Percentiles rank a stretch among this genome's conserved stretches.
These are phyloP conservation scores for Hydrophis major DNA, from an alignment of 2,797 vertebrate species.

Conservation along the genomic window DNA sequence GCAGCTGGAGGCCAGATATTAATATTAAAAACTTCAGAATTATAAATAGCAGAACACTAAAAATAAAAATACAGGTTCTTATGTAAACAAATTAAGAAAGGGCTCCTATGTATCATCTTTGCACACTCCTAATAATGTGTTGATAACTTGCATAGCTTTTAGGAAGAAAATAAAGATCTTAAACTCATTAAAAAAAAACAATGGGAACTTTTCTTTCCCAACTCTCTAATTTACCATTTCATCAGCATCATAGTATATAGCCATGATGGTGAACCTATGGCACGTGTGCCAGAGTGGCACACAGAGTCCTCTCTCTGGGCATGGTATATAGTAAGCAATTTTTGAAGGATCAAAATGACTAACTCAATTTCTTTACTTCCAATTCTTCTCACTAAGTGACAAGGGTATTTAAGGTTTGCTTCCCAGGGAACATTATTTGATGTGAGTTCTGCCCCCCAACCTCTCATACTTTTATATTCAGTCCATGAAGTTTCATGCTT, in stretches of 20 bases:
- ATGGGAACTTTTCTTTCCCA: background rate
- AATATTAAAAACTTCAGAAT: background rate
- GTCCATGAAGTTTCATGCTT: background rate
- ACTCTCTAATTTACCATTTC: background rate
- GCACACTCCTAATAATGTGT: background rate
- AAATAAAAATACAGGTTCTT: background rate
- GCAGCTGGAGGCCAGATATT: background rate
- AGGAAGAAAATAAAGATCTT: background rate
- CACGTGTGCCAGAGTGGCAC: no score
- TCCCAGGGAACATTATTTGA: background rate
- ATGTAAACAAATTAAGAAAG: background rate
- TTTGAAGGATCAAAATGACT: background rate
- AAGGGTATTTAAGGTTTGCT: background rate
- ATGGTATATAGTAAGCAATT: background rate
- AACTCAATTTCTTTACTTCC: rapidly evolving
- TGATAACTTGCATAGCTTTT: background rate
- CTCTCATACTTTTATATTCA: background rate
- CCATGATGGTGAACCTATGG: no score
- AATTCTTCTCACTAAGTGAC: background rate
- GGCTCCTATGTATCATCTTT: background rate
- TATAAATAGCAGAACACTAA: background rate
- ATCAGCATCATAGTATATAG: background rate
- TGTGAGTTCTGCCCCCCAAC: background rate
- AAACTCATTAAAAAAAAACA: background rate
- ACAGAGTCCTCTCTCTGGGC: no score